Percentiles rank a stretch among this genome's conserved stretches.
These are phyloP conservation scores for Ruditapes philippinarum DNA, from an alignment of 1,140 invertebrate genomes.

Conservation along the genomic window DNA sequence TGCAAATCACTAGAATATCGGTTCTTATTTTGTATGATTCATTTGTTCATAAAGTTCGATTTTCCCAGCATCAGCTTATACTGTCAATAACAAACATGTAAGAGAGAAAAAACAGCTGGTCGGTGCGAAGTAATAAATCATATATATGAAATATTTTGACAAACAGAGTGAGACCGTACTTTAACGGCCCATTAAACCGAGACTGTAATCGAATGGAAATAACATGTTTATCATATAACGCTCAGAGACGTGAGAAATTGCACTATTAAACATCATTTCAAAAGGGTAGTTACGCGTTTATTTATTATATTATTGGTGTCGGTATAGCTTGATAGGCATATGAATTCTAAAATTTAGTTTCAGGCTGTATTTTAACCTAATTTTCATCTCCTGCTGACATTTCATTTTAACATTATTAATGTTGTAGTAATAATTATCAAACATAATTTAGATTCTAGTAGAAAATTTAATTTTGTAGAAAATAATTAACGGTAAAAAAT, in stretches of 20 bases:
- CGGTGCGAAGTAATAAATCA: slow-evolving; percentile 45
- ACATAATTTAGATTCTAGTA: no score
- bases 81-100: slow-evolving; percentile 11
- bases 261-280: no score
- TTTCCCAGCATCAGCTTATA: slow-evolving; percentile 5
- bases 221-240: not conserved
- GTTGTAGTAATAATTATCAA: no score
- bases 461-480: no score
- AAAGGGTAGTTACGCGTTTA: no score
- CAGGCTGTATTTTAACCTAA: no score
- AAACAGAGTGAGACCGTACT: not conserved
- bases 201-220: not conserved
- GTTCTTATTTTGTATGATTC: not conserved
- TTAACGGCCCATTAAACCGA: slow-evolving; percentile 29
- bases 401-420: no score
- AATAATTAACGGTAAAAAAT: no score
- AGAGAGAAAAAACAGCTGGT: slow-evolving; percentile 41
- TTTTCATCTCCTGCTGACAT: no score
- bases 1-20: not conserved
- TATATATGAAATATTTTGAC: not conserved
- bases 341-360: no score
- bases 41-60: not conserved
- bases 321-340: no score
- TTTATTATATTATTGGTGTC: no score
- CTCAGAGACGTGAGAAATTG: not conserved